Conservation (phyloP, 2,113 vertebrate genomes). For the Perognathus longimembris region DNA sequence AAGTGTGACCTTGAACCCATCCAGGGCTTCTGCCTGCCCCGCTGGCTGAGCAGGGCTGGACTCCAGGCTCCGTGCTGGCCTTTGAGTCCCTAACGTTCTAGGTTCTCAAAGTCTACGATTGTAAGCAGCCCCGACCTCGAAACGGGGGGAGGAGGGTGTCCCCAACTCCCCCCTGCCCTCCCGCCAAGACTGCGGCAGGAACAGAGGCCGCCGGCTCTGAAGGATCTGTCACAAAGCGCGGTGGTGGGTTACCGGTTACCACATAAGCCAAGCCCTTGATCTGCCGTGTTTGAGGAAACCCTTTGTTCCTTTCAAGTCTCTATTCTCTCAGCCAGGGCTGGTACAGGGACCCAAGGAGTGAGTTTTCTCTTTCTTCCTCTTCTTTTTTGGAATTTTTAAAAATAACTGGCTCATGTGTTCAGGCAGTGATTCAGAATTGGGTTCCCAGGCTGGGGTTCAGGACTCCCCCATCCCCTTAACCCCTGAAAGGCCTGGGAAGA, state of each 20-base stretch:
- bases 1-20: not conserved
- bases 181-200: slow-evolving; percentile 35
- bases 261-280: slow-evolving; percentile 81
- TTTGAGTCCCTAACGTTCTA: not conserved
- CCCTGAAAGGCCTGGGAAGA: not conserved
- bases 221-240: slow-evolving; percentile 68
- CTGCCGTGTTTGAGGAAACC: slow-evolving; percentile 79
- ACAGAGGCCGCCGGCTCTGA: slow-evolving; percentile 65
- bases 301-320: slow-evolving; percentile 81
- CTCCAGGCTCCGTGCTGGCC: not conserved
- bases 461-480: not conserved
- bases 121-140: not conserved
- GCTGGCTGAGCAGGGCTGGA: not conserved
- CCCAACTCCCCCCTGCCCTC: not conserved
- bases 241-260: slow-evolving; percentile 77
- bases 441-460: slow-evolving; percentile 69
- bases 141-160: slow-evolving; percentile 56
- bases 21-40: not conserved
- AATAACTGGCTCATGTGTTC: slow-evolving; percentile 75
- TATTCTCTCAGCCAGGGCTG: slow-evolving; percentile 73
- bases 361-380: slow-evolving; percentile 75
- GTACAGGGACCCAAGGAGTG: slow-evolving; percentile 59
- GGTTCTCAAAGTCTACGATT: not conserved
- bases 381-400: slow-evolving; percentile 78
- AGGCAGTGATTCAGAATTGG: slow-evolving; percentile 70